Conservation (phyloP, 2,888 invertebrate species). For the Adelognathus sp. region DNA sequence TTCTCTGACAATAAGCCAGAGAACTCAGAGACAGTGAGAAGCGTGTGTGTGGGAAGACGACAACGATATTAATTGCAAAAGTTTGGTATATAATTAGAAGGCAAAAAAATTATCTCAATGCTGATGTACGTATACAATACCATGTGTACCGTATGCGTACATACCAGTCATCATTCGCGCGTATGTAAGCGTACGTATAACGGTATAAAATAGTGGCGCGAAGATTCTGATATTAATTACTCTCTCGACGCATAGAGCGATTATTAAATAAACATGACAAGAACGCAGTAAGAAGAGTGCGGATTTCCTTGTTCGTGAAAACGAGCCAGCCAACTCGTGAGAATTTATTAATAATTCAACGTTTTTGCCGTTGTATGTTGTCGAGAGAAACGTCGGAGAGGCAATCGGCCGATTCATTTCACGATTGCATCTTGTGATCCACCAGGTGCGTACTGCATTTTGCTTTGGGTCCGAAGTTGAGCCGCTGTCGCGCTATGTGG, state of each 20-base stretch:
- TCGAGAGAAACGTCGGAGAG: conserved; percentile 26
- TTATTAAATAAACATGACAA: conserved; percentile 59
- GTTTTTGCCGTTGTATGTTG: conserved; percentile 42
- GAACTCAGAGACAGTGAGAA: conserved; percentile 13
- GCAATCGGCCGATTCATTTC: conserved; percentile 39
- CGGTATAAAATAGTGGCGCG: too few species aligned
- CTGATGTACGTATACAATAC: conserved; percentile 25
- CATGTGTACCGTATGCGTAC: not conserved
- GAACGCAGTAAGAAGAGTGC: conserved; percentile 49
- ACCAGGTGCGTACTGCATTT: not conserved
- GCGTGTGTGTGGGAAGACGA: conserved; percentile 51
- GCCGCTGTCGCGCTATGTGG: not conserved
- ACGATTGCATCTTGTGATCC: conserved; percentile 23
- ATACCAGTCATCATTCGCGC: not conserved
- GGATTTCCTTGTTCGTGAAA: conserved; percentile 50
- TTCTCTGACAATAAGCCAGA: conserved; percentile 42
- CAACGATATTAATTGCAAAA: conserved; percentile 51
- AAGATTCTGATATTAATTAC: conserved; percentile 45
- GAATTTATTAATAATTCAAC: conserved; percentile 58
- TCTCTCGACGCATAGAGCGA: conserved; percentile 28
- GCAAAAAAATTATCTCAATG: conserved; percentile 45
- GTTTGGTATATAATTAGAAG: conserved; percentile 57
- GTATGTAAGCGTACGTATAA: conserved; percentile 24
- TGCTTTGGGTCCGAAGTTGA: not conserved
- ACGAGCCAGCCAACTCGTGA: conserved; percentile 37